phyloP scores from a whole-genome alignment of 2,888 invertebrate species.

The Hydrotaea cyrtoneurina region DNA sequence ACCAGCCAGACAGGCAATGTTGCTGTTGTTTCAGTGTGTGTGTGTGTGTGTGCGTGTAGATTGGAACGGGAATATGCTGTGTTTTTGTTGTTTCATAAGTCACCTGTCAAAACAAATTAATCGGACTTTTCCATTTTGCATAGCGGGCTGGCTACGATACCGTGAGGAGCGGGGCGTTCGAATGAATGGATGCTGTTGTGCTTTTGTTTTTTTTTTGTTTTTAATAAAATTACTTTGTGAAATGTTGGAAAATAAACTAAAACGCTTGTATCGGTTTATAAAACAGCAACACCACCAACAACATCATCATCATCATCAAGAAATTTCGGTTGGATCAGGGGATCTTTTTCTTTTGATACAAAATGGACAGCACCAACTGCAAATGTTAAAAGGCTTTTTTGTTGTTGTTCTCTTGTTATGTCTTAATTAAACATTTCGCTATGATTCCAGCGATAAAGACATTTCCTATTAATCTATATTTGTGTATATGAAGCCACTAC shows the following conservation, averaged over 20 bases:
- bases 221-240: constrained; percentile 57
- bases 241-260: constrained; percentile 58
- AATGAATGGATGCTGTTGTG: constrained; percentile 7
- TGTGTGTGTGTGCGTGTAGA: not conserved
- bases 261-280: constrained; percentile 76
- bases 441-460: constrained; percentile 13
- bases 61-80: not conserved
- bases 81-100: constrained; percentile 37
- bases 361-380: constrained; percentile 77
- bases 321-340: not conserved
- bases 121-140: constrained; percentile 25
- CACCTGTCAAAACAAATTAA: constrained; percentile 49
- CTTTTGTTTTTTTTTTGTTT: constrained; percentile 57
- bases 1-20: not conserved
- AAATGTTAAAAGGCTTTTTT: constrained; percentile 69
- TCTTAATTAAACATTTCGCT: not conserved
- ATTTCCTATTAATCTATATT: not conserved
- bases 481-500: no score
- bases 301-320: constrained; percentile 66
- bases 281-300: constrained; percentile 64
- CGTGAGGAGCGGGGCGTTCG: not conserved
- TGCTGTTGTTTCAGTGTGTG: not conserved
- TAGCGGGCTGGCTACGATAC: not conserved
- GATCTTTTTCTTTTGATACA: constrained; percentile 36
- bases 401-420: constrained; percentile 26